Evolutionary conservation across 2,797 vertebrate species (phyloP).

Genomic region (Chaetophractus vellerosus): DNA sequence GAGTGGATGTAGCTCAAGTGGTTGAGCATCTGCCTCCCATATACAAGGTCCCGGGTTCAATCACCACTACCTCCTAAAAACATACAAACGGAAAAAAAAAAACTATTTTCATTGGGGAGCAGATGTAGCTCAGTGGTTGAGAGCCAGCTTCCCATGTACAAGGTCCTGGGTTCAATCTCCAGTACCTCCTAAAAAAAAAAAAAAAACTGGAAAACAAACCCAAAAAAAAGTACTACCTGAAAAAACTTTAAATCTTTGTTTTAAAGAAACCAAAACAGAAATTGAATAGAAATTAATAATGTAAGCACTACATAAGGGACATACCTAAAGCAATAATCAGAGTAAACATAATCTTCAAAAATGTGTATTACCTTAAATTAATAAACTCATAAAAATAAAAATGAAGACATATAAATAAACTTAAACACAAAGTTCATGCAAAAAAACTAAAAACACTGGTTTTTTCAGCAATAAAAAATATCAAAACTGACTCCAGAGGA

Average conservation of each 20-base stretch:
- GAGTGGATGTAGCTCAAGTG: too few species aligned
- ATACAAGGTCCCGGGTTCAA: too few species aligned
- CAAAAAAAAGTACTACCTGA: slow-evolving; percentile 2
- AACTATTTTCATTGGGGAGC: too few species aligned
- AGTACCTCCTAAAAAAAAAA: background rate
- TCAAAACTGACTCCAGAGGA: slow-evolving; percentile 54
- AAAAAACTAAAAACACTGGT: background rate
- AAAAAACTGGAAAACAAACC: background rate
- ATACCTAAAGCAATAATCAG: slow-evolving; percentile 25
- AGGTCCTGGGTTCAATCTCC: too few species aligned
- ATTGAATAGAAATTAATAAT: slow-evolving; percentile 51
- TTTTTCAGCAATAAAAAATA: slow-evolving; percentile 51
- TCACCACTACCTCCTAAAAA: too few species aligned
- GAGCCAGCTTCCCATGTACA: too few species aligned
- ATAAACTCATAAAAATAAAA: slow-evolving; percentile 28
- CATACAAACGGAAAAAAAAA: too few species aligned
- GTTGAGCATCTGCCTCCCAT: too few species aligned
- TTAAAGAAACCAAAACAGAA: slow-evolving; percentile 31
- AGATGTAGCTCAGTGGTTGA: too few species aligned
- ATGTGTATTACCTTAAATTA: slow-evolving; percentile 20
- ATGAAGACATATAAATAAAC: slow-evolving; percentile 21
- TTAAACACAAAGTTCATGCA: background rate
- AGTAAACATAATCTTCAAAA: slow-evolving; percentile 6
- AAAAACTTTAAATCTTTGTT: background rate
- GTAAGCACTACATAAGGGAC: background rate